Conservation (phyloP, 2,888 invertebrate genomes). For the Laothoe populi region DNA sequence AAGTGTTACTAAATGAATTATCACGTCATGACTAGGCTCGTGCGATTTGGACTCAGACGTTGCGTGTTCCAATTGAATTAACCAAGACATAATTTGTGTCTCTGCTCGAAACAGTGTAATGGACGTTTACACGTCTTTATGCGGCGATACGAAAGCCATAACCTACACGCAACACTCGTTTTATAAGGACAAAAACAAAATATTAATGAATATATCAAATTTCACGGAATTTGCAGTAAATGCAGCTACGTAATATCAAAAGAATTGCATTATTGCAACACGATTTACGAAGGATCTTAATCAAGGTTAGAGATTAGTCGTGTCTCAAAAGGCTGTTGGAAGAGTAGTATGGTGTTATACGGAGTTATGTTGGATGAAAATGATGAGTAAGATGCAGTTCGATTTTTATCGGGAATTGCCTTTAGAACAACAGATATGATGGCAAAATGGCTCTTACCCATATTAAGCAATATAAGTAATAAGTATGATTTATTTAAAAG, state of each 20-base stretch:
- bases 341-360: background rate
- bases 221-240: constrained; percentile 7
- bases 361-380: background rate
- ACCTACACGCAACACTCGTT: constrained; percentile 1
- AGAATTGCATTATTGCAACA: constrained; percentile 20
- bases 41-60: constrained; percentile 29
- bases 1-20: background rate
- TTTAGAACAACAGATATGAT: too few species aligned
- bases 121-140: background rate
- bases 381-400: background rate
- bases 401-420: too few species aligned
- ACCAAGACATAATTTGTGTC: constrained; percentile 28
- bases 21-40: background rate
- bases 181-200: constrained; percentile 18
- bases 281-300: constrained; percentile 19
- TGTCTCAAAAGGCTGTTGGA: background rate
- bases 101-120: constrained; percentile 11
- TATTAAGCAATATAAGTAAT: too few species aligned
- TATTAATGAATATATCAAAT: constrained; percentile 17
- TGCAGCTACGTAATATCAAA: constrained; percentile 20
- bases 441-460: too few species aligned
- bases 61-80: constrained; percentile 44
- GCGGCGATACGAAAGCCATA: background rate
- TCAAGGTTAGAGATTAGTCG: constrained; percentile 17
- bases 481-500: too few species aligned